Base-by-base conservation (phyloP, 2,888 invertebrate species). In the Agriotes lineatus region DNA sequence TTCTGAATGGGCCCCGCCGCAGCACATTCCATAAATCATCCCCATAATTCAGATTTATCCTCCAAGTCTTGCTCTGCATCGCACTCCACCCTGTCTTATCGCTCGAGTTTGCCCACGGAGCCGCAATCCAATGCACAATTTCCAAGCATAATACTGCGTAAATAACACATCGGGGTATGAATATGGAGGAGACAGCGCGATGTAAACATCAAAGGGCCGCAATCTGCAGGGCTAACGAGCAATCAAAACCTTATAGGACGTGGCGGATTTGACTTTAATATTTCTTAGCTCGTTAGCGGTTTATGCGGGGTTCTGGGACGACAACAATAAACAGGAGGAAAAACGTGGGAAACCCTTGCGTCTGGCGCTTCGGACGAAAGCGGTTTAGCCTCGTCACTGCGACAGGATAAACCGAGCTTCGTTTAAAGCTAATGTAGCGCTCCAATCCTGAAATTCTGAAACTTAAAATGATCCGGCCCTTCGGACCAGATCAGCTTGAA, bases 111-210 rank as follows among this genome's bases (percentile, higher is more conserved):
- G 37, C 56, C 52, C 56, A 22, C 35, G 20, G 35, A 58, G n/a
- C 61, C 67, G 65, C 70, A 67, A 70, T 70, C 64, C 64, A 22
- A 62, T 64, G 52, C 65, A 50, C 69, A 69, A 69, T 61, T 60
- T 66, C 61, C 69, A 57, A 64, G 68, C 69, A 69, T 72, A 69
- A 72, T 60, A 57, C 63, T 67, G 67, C 70, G 69, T 71, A 72
- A 69, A 72, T 70, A 72, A 66, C 66, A 63, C 48, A 63, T 64
- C 61, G 48, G 42, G 48, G 50, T 67, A 72, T 71, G 72, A 72
- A 72, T 72, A 72, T 72, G 70, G 52, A 71, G 60, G 56, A 72
- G 69, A 67, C 63, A 62, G 14, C 19, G 44, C 57, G 63, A 35
- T 33, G 56, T 58, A 44, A 61, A 58, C 66, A 61, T 72, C 70